phyloP scores from a whole-genome alignment of 2,797 vertebrate genomes.

The Tragopan temminckii region DNA sequence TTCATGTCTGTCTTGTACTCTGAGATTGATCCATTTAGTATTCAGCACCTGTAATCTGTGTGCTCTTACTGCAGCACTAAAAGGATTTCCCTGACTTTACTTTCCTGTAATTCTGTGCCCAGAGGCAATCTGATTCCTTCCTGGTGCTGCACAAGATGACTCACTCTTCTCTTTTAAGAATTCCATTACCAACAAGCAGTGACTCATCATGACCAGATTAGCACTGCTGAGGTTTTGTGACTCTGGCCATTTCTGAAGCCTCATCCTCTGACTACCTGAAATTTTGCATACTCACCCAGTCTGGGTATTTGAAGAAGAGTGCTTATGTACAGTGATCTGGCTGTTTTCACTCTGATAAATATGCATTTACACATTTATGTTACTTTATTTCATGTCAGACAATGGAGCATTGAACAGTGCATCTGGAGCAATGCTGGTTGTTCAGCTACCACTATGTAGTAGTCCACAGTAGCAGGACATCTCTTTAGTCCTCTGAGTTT shows the following conservation, averaged over 20 bases:
- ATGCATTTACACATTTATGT: neutral
- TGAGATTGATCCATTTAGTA: neutral
- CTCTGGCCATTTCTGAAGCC: neutral
- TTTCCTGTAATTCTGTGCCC: slow-evolving; percentile 25
- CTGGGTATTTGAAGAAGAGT: neutral
- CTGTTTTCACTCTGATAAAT: neutral
- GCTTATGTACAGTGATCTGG: neutral
- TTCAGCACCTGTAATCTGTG: neutral
- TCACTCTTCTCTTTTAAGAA: slow-evolving; percentile 36
- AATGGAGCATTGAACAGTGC: neutral
- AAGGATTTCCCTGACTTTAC: slow-evolving; percentile 50
- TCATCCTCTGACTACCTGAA: neutral
- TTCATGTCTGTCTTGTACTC: neutral
- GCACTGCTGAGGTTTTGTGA: neutral
- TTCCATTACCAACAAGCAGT: slow-evolving; percentile 3
- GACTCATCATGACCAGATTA: slow-evolving; percentile 25
- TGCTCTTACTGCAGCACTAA: slow-evolving; percentile 9
- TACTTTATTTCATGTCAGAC: neutral
- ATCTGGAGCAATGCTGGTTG: neutral
- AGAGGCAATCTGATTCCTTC: neutral
- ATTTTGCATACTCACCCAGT: neutral
- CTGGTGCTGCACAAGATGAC: neutral
- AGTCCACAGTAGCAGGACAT: neutral
- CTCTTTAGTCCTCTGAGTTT: neutral
- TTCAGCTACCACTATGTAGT: fast-evolving